Evolutionary conservation across 2,888 invertebrate genomes (phyloP), one percentile per base, ranked within the genome.

Genomic region (Erebia epiphron): DNA sequence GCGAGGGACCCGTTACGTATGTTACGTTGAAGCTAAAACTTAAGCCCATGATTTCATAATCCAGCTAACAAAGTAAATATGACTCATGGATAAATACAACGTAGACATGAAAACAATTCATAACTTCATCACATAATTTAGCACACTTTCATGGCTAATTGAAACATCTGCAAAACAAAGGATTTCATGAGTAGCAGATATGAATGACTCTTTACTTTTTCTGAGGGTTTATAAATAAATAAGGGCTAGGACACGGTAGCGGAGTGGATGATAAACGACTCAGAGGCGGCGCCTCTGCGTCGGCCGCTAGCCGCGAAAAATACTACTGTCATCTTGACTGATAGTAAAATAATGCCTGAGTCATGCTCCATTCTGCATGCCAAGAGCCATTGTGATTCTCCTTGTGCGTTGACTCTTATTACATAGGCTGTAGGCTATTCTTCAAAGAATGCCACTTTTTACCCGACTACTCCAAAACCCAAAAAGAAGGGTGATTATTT

Each of bases 321-420:
- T 89, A 90, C 88, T 86, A 90, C 88, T 92, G 90, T 91, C 92
- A 92, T 93, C 89, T 92, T 92, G 92, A 92, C 86, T 89, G 91
- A 92, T 92, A 88, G 87, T 86, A 84, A 90, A 91, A 91, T 90
- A 92, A 91, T 86, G 83, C 81, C 83, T 79, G 83, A 86, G 90
- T 93, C 92, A 92, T 89, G 87, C 86, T 83, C 80, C 80, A 82
- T 85, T 89, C 87, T 89, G 87, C 87, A 90, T 87, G 90, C 88
- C 86, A 86, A 87, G 83, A 83, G 84, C 88, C 83, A 86, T 89
- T 89, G 87, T 89, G 83, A 82, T 85, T 80, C 82, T 84, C 83
- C 86, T 87, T 89, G 86, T 89, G 83, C 79, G 79, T 80, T 79
- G 80, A 80, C 83, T 82, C 85, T 87, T 89, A 89, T 88, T 87